A percentile compares a stretch with the other conserved stretches of the same genome.
These are phyloP conservation scores for Rhyacophila evoluta DNA, from an alignment of 2,888 invertebrate species.

Conservation along the genomic window DNA sequence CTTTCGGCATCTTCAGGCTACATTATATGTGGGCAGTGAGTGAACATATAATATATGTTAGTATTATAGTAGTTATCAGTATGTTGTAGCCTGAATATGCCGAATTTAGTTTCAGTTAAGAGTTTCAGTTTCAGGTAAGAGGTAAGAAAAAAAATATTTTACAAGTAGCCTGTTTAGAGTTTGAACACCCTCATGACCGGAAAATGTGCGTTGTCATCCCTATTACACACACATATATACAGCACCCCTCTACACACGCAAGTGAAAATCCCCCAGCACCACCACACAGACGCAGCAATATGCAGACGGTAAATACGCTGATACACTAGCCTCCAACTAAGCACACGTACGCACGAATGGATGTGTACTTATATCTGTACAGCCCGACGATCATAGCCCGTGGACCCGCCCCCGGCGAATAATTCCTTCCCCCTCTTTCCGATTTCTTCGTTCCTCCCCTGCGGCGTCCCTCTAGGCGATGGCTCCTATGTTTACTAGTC, in stretches of 20 bases:
- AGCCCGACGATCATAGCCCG: neutral
- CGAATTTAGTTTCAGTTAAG: too few species aligned
- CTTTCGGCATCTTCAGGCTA: too few species aligned
- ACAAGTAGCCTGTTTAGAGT: neutral
- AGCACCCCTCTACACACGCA: neutral
- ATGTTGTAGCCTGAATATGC: too few species aligned
- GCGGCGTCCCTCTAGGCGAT: slow-evolving; percentile 2
- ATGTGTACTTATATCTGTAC: neutral
- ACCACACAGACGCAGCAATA: neutral
- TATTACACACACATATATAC: neutral
- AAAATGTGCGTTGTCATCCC: slow-evolving; percentile 5
- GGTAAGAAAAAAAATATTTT: too few species aligned
- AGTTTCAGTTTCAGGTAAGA: too few species aligned
- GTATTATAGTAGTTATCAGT: too few species aligned
- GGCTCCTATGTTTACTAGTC: slow-evolving; percentile 18
- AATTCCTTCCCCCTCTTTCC: neutral
- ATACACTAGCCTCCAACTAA: neutral
- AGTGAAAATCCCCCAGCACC: neutral
- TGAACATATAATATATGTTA: too few species aligned
- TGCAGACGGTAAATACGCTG: neutral
- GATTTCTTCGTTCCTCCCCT: slow-evolving; percentile 18
- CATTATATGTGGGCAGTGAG: too few species aligned
- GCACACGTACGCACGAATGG: neutral
- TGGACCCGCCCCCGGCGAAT: slow-evolving; percentile 14
- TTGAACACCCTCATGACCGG: neutral